Base-by-base conservation (phyloP, 2,888 invertebrate species). In the Agrochola circellaris region DNA sequence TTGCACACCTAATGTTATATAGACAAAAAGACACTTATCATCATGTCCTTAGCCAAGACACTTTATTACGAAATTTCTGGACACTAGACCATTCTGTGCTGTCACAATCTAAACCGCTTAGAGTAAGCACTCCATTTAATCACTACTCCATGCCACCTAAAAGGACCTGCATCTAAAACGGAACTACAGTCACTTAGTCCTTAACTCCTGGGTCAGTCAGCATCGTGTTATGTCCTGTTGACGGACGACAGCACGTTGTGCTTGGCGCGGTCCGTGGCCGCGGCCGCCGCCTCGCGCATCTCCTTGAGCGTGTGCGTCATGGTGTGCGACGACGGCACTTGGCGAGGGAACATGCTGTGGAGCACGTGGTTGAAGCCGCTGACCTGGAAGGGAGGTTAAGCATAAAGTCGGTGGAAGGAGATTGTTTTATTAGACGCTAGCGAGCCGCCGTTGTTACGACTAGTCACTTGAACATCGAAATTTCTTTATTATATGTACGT, bases 311-410 rank as follows among this genome's bases (percentile, higher is more conserved):
- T 91, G 91, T 93, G 92, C 26, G 92, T 82, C 81, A 93, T 88
- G 2, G 85, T 76, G 76, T 89, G 81, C 65, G 85, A 86, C 15
- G 91, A 77, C 2, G 90, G 70, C 51, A 84, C 78, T 81, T 80
- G 91, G 48, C 89, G 95, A 15, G 98, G 97, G 94, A 98, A 99
- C 98, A 98, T 97, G 81, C 97, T 97, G 82, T 97, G 96, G 13
- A 99, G 96, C 4, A 99, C 98, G 93, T 98, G 97, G 94, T 99
- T 98, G 94, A 99, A 99, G 23, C 99, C 99, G 87, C 97, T 97
- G 67, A 97, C 97, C 97, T 97, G 91, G 6, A 67, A 71, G 73
- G 6, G 66, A 26, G 23, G 1, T 8, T 0, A 2, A 45, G 20
- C 56, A 17, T 20, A 2, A 34, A 20, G 5, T 48, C 20, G 7